phyloP scores from a whole-genome alignment of 92 coral and sea anemone genomes.

The Zoanthus sociatus region DNA sequence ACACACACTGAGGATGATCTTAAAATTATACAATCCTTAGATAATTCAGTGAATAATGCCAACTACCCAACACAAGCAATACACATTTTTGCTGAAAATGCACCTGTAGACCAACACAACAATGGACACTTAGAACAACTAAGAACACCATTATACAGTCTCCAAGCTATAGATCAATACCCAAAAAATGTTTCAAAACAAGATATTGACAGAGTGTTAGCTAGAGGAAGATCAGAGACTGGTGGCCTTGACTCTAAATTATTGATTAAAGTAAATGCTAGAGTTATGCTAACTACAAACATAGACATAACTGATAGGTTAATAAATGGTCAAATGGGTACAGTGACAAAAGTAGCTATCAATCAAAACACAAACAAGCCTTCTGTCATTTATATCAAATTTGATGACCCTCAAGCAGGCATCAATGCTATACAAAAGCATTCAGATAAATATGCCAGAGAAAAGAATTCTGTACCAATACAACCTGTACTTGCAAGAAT shows the following conservation, averaged over 20 bases:
- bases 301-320: constrained; percentile 50
- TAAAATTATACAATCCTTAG: neutral
- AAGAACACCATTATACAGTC: constrained; percentile 42
- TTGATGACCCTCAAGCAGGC: constrained; percentile 77
- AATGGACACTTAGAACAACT: constrained; percentile 38
- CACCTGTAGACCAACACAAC: constrained; percentile 60
- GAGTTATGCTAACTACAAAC: constrained; percentile 34
- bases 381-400: constrained; percentile 61
- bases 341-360: constrained; percentile 35
- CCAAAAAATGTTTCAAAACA: constrained; percentile 48
- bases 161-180: constrained; percentile 67
- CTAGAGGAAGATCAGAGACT: constrained; percentile 63
- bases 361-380: constrained; percentile 54
- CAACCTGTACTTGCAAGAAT: constrained; percentile 63
- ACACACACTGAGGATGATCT: constrained; percentile 2
- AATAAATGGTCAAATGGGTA: constrained; percentile 65
- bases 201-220: constrained; percentile 25
- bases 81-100: constrained; percentile 70
- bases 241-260: constrained; percentile 72
- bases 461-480: constrained; percentile 69
- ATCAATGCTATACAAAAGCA: constrained; percentile 34
- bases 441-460: constrained; percentile 56
- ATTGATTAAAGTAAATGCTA: constrained; percentile 67
- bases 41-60: constrained; percentile 14
- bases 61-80: constrained; percentile 62